Conservation (phyloP, 2,797 vertebrate species). For the Philypnodon macrostomus region DNA sequence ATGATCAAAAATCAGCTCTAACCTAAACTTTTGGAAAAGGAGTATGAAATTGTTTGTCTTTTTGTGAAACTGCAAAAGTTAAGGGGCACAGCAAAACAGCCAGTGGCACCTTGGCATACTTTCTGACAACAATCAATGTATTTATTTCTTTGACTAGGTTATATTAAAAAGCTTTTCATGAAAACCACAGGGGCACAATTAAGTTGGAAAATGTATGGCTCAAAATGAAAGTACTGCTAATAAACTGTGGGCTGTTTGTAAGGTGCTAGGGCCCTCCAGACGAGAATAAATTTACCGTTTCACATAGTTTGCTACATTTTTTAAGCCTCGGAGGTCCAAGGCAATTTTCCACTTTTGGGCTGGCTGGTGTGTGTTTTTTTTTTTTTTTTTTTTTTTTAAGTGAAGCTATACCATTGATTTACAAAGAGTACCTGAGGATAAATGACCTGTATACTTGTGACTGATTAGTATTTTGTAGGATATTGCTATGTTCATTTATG, state of each 20-base stretch:
- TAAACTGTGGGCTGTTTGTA: constrained; percentile 8
- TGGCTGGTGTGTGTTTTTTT: no score
- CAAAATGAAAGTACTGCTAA: not conserved
- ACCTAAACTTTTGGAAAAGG: not conserved
- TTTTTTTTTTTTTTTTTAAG: no score
- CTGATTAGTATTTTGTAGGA: no score
- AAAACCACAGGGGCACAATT: not conserved
- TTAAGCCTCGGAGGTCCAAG: constrained; percentile 9
- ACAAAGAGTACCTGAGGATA: not conserved
- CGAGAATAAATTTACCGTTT: constrained; percentile 3
- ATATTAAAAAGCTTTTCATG: constrained; percentile 3
- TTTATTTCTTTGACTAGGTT: not conserved
- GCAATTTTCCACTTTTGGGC: constrained; percentile 5
- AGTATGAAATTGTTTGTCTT: not conserved
- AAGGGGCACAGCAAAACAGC: not conserved
- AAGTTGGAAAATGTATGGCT: not conserved
- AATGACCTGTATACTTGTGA: no score
- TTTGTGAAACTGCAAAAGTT: constrained; percentile 1
- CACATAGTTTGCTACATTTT: not conserved
- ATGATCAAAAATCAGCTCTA: not conserved
- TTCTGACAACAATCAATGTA: constrained; percentile 1
- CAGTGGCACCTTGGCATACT: not conserved
- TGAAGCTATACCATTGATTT: not conserved
- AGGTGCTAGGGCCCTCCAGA: constrained; percentile 3
- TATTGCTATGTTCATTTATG: not conserved